phyloP scores from a whole-genome alignment of 2,797 vertebrate species.

The Poecilia gillii region DNA sequence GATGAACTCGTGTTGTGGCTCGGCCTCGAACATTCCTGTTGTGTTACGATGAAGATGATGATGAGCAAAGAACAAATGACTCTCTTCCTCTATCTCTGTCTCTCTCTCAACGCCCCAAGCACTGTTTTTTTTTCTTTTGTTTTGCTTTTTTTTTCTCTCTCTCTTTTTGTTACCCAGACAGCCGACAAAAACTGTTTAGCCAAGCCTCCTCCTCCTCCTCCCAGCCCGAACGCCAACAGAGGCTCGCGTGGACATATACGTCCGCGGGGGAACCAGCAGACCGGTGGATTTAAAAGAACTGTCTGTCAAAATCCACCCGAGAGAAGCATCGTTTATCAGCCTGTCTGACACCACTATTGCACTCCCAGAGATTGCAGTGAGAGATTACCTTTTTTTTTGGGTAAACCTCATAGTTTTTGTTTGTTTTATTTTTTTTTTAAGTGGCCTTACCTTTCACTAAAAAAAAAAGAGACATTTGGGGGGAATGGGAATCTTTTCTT shows the following conservation, averaged over 20 bases:
- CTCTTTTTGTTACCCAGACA: constrained; percentile 49
- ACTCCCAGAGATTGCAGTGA: constrained; percentile 85
- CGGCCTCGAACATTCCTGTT: constrained; percentile 78
- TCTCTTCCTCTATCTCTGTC: constrained; percentile 43
- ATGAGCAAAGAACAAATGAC: constrained; percentile 69
- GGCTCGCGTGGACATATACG: constrained; percentile 55
- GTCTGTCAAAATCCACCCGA: constrained; percentile 37
- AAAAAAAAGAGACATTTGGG: constrained; percentile 73
- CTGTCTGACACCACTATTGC: constrained; percentile 73
- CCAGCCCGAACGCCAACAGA: constrained; percentile 40
- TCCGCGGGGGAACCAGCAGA: constrained; percentile 65
- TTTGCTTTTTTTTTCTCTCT: constrained; percentile 24
- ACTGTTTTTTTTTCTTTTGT: constrained; percentile 47
- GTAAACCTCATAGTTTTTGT: constrained; percentile 82
- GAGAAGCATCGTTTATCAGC: constrained; percentile 58
- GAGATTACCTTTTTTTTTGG: constrained; percentile 81
- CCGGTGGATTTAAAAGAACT: constrained; percentile 59
- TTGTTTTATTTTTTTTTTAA: constrained; percentile 80
- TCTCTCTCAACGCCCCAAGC: constrained; percentile 34
- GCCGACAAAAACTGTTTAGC: constrained; percentile 56
- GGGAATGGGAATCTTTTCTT: constrained; percentile 59
- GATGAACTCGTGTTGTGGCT: constrained; percentile 59
- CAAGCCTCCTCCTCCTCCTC: constrained; percentile 33
- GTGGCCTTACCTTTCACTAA: constrained; percentile 87
- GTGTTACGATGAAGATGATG: constrained; percentile 68